Evolutionary conservation across 2,797 vertebrate species (phyloP).

Genomic region (Myiotriccus ornatus): DNA sequence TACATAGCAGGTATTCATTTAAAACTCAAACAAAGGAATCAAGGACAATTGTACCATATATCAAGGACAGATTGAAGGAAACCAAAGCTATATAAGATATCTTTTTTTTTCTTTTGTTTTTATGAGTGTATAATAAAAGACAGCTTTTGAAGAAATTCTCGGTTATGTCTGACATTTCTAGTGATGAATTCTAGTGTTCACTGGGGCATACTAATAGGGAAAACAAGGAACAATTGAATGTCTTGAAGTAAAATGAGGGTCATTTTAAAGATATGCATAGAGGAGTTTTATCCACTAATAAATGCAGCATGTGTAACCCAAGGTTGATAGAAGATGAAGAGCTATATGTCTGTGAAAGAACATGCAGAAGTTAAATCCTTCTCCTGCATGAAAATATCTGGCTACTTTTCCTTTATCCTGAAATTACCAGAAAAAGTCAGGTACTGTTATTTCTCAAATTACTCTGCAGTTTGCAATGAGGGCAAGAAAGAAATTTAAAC

Average conservation of each 20-base stretch:
- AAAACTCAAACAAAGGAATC: slow-evolving; percentile 2
- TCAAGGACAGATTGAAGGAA: slow-evolving; percentile 25
- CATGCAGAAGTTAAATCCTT: not conserved
- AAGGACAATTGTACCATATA: slow-evolving; percentile 21
- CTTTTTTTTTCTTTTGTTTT: not conserved
- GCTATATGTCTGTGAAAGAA: not conserved
- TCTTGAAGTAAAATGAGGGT: slow-evolving; percentile 52
- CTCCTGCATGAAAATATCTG: not conserved
- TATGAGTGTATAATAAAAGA: not conserved
- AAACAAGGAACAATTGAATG: slow-evolving; percentile 67
- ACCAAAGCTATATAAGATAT: not conserved
- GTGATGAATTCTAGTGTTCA: slow-evolving; percentile 60
- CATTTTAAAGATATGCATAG: slow-evolving; percentile 64
- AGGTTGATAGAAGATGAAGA: not conserved
- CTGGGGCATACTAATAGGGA: slow-evolving; percentile 61
- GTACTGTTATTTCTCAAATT: not conserved
- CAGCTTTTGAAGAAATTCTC: slow-evolving; percentile 51
- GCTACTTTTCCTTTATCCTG: not conserved
- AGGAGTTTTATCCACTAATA: slow-evolving; percentile 9
- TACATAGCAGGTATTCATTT: not conserved
- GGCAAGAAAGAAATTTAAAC: not conserved
- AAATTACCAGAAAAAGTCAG: not conserved
- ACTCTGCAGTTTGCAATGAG: not conserved
- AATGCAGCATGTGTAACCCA: slow-evolving; percentile 24
- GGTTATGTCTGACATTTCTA: slow-evolving; percentile 63